Conservation (phyloP, 1,140 invertebrate species). For the Cydia pomonella region DNA sequence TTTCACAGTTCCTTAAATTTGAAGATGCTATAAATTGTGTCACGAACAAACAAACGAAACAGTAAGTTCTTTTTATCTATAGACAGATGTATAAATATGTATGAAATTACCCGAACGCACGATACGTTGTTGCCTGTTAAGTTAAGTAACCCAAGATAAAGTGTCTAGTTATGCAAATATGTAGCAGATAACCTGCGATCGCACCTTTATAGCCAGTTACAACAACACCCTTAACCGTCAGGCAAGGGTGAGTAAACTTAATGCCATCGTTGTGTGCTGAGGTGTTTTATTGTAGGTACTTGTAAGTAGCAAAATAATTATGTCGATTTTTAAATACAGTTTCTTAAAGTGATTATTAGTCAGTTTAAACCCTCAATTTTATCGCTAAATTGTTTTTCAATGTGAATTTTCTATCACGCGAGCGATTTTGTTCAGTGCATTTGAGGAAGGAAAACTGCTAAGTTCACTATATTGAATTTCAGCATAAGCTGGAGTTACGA, state of each 20-base stretch:
- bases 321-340: neutral
- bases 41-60: slow-evolving; percentile 21
- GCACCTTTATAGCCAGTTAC: slow-evolving; percentile 19
- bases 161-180: slow-evolving; percentile 33
- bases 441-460: neutral
- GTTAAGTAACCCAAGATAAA: slow-evolving; percentile 30
- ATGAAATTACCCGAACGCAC: slow-evolving; percentile 25
- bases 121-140: slow-evolving; percentile 15
- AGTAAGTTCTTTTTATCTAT: slow-evolving; percentile 14
- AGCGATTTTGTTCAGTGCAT: neutral
- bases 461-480: slow-evolving; percentile 9
- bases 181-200: slow-evolving; percentile 30
- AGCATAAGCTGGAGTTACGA: neutral
- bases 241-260: neutral
- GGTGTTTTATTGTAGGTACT: no score
- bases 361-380: no score
- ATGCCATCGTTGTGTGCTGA: neutral
- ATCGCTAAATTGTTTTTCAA: neutral
- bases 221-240: slow-evolving; percentile 25
- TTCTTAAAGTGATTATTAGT: no score
- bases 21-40: slow-evolving; percentile 27
- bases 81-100: neutral
- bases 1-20: slow-evolving; percentile 25
- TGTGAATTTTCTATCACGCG: neutral
- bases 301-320: no score